Conservation (phyloP, 35 echinoderm and acorn worm species). For the Patiria miniata region DNA sequence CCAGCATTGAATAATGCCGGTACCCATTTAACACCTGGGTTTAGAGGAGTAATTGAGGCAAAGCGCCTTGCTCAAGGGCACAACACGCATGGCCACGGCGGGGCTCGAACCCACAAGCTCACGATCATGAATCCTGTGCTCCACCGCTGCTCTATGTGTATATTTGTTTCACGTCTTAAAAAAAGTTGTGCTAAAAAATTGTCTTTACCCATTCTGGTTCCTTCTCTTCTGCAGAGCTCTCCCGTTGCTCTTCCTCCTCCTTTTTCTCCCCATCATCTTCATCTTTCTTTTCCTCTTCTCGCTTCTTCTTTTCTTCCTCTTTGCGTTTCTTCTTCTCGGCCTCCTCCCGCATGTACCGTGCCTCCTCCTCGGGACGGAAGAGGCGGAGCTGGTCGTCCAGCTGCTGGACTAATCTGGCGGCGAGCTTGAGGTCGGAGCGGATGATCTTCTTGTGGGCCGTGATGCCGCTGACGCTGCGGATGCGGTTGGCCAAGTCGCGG, state of each 20-base stretch:
- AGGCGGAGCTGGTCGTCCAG: conserved; percentile 73
- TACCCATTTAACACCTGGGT: too few relatives aligned
- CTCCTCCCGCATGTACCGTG: conserved; percentile 27
- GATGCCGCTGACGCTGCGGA: conserved; percentile 83
- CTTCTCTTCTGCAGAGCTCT: conserved; percentile 39
- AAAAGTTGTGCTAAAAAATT: too few relatives aligned
- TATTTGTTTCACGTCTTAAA: too few relatives aligned
- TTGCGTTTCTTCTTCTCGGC: conserved; percentile 41
- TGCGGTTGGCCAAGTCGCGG: conserved; percentile 78
- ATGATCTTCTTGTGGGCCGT: conserved; percentile 86
- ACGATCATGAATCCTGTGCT: too few relatives aligned
- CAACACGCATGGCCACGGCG: too few relatives aligned
- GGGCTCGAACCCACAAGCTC: too few relatives aligned
- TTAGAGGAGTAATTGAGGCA: too few relatives aligned
- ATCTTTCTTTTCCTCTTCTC: conserved; percentile 65
- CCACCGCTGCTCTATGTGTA: too few relatives aligned
- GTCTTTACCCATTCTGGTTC: background rate
- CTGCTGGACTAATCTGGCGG: conserved; percentile 81
- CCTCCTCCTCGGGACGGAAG: conserved; percentile 55
- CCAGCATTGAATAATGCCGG: too few relatives aligned
- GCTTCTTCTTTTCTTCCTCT: conserved; percentile 48
- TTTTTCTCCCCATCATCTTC: conserved; percentile 52
- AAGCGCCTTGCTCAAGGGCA: too few relatives aligned
- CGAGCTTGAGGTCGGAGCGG: conserved; percentile 75
- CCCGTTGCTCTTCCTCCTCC: conserved; percentile 16